Conservation (phyloP, 1,140 invertebrate genomes). For the Calephelis nemesis region DNA sequence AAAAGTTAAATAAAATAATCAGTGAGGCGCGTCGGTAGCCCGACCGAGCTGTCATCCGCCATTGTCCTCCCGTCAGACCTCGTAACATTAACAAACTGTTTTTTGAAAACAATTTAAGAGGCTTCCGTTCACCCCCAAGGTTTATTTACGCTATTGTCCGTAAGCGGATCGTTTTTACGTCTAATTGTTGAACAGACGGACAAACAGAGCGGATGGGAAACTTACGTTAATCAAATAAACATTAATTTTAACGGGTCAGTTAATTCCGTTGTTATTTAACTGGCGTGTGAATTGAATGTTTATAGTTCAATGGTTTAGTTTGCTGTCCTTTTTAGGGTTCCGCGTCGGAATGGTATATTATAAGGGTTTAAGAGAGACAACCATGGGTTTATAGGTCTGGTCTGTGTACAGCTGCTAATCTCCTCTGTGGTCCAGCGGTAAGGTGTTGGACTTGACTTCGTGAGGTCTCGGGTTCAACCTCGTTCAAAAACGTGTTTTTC, state of each 20-base stretch:
- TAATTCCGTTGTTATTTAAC: constrained; percentile 26
- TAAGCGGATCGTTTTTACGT: constrained; percentile 46
- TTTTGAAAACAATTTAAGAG: constrained; percentile 60
- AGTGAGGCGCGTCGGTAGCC: constrained; percentile 33
- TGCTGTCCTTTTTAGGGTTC: not conserved
- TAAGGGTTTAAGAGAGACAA: too few relatives aligned
- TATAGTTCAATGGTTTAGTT: not conserved
- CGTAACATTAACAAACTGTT: constrained; percentile 40
- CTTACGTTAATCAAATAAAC: constrained; percentile 57
- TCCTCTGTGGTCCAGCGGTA: too few relatives aligned
- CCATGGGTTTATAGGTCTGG: too few relatives aligned
- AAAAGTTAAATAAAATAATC: constrained; percentile 18
- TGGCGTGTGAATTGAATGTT: constrained; percentile 29
- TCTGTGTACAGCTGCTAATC: too few relatives aligned
- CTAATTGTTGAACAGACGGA: constrained; percentile 49
- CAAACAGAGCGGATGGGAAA: constrained; percentile 39
- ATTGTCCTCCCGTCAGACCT: constrained; percentile 31
- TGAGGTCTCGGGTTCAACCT: too few relatives aligned
- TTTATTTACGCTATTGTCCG: constrained; percentile 49
- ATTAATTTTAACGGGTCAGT: constrained; percentile 45
- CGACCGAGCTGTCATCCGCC: constrained; percentile 29
- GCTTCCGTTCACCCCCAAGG: constrained; percentile 52
- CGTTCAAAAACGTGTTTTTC: too few relatives aligned
- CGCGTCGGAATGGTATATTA: too few relatives aligned
- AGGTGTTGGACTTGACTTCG: too few relatives aligned